phyloP scores from a whole-genome alignment of 1,140 invertebrate genomes.

The Lutraria rhynchaena region DNA sequence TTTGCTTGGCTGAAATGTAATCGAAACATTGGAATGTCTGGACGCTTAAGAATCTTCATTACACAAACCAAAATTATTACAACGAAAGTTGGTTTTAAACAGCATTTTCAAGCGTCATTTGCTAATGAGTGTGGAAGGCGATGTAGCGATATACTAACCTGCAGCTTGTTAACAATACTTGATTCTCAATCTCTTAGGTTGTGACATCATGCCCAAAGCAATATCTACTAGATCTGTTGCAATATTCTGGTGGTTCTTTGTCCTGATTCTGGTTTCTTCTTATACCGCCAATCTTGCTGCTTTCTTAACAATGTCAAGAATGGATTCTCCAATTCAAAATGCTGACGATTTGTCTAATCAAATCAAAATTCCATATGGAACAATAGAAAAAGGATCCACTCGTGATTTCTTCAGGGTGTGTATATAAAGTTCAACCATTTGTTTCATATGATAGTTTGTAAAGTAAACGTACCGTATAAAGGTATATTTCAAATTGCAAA shows the following conservation, averaged over 20 bases:
- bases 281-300: constrained; percentile 81
- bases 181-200: constrained; percentile 31
- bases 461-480: too few species aligned
- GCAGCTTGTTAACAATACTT: neutral
- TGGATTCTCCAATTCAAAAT: constrained; percentile 71
- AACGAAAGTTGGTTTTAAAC: too few species aligned
- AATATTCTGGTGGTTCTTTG: constrained; percentile 86
- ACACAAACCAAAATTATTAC: too few species aligned
- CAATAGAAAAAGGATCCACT: constrained; percentile 70
- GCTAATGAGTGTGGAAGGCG: too few species aligned
- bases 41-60: too few species aligned
- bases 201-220: constrained; percentile 67
- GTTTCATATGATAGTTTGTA: too few species aligned
- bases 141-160: neutral
- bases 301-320: constrained; percentile 77
- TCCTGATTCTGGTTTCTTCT: constrained; percentile 81
- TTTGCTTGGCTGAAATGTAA: too few species aligned
- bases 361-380: constrained; percentile 71
- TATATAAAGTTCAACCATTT: too few species aligned
- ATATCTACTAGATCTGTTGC: constrained; percentile 89
- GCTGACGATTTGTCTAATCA: constrained; percentile 77
- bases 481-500: too few species aligned
- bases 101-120: too few species aligned
- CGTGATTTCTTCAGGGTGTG: constrained; percentile 74
- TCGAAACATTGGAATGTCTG: too few species aligned